Evolutionary conservation across 2,113 vertebrate species (phyloP).

Genomic region (Platichthys flesus): DNA sequence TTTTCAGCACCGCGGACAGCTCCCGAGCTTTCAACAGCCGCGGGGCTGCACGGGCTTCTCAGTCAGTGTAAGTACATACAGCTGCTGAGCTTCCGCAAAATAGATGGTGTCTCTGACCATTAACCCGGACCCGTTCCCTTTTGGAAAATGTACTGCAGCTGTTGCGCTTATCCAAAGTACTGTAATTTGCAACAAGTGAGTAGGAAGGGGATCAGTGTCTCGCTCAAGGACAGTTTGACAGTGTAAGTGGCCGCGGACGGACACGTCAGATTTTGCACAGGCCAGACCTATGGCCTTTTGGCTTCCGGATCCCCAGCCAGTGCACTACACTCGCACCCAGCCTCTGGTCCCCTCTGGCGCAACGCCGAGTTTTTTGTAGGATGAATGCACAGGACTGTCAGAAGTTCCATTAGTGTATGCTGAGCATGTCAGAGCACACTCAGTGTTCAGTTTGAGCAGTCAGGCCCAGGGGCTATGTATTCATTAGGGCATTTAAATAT

Average conservation of each 20-base stretch:
- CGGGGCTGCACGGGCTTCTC: background rate
- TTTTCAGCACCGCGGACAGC: slow-evolving; percentile 77
- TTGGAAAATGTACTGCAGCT: slow-evolving; percentile 50
- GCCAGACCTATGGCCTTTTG: slow-evolving; percentile 55
- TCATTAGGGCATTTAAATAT: slow-evolving; percentile 80
- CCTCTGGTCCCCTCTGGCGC: slow-evolving; percentile 52
- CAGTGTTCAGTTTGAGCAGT: slow-evolving; percentile 70
- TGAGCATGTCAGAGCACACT: slow-evolving; percentile 67
- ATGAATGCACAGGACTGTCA: slow-evolving; percentile 75
- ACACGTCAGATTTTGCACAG: slow-evolving; percentile 47
- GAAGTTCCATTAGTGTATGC: slow-evolving; percentile 78
- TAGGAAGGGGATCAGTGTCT: slow-evolving; percentile 22
- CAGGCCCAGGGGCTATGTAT: slow-evolving; percentile 74
- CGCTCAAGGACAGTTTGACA: slow-evolving; percentile 47
- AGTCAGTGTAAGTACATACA: slow-evolving; percentile 48
- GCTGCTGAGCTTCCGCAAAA: slow-evolving; percentile 48
- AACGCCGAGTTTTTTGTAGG: slow-evolving; percentile 49
- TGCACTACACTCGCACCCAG: slow-evolving; percentile 53
- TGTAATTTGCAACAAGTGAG: slow-evolving; percentile 53
- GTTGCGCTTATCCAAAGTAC: slow-evolving; percentile 52
- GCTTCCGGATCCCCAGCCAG: slow-evolving; percentile 46
- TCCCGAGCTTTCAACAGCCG: slow-evolving; percentile 11
- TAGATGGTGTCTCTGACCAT: slow-evolving; percentile 37
- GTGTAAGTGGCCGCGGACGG: slow-evolving; percentile 48
- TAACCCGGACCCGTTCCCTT: slow-evolving; percentile 37